Evolutionary conservation across 1,140 invertebrate genomes (phyloP).

Genomic region (Drosophila guanche): DNA sequence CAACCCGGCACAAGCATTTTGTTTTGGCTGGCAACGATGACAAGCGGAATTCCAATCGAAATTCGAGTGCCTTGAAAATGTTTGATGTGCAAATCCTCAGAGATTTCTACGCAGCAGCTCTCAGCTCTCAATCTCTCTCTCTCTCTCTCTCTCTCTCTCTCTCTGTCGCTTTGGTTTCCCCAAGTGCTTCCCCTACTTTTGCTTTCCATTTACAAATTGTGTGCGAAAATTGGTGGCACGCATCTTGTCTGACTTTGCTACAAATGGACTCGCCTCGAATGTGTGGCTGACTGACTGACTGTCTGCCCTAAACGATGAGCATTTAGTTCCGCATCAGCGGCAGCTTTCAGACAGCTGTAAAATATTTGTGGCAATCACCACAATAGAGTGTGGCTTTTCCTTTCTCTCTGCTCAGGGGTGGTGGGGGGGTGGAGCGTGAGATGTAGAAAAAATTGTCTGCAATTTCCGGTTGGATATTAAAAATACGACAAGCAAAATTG

Average conservation of each 20-base stretch:
- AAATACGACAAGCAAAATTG: constrained; percentile 61
- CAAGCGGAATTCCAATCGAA: constrained; percentile 52
- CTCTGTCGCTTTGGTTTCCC: constrained; percentile 4
- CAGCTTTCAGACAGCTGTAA: constrained; percentile 51
- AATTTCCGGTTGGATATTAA: constrained; percentile 55
- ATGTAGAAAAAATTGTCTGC: constrained; percentile 36
- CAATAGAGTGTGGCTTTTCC: constrained; percentile 27
- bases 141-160: background rate
- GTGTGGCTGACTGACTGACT: constrained; percentile 10
- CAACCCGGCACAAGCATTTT: constrained; percentile 31
- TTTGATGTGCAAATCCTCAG: constrained; percentile 68
- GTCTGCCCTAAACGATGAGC: constrained; percentile 39
- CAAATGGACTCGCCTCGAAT: constrained; percentile 37
- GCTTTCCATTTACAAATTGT: constrained; percentile 58
- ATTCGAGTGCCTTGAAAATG: constrained; percentile 48
- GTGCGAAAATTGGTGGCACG: constrained; percentile 47
- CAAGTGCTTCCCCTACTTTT: constrained; percentile 9
- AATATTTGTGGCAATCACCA: constrained; percentile 65
- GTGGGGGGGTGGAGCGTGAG: constrained; percentile 1
- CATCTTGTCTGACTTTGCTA: constrained; percentile 16
- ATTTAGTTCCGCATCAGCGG: constrained; percentile 54
- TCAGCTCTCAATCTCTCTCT: background rate
- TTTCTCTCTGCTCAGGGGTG: background rate
- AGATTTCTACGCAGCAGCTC: constrained; percentile 27
- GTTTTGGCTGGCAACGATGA: constrained; percentile 26